phyloP scores from a whole-genome alignment of 1,140 invertebrate species.

The Aphidius ervi region DNA sequence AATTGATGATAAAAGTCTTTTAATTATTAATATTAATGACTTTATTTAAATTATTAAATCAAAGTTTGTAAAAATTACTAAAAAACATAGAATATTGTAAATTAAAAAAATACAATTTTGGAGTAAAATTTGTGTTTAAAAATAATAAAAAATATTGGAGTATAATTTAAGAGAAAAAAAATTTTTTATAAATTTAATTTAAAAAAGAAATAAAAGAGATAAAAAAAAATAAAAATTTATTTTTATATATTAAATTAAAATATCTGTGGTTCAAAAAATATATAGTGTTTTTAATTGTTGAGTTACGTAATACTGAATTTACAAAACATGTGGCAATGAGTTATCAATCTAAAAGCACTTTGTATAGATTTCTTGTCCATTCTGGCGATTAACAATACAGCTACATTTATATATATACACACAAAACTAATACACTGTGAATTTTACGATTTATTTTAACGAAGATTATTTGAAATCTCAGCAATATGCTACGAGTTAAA shows the following conservation, averaged over 20 bases:
- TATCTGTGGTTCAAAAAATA: conserved; percentile 4
- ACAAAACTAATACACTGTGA: not conserved
- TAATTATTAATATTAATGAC: too few relatives aligned
- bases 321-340: conserved; percentile 20
- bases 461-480: conserved; percentile 16
- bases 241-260: not conserved
- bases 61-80: too few relatives aligned
- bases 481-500: not conserved
- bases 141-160: too few relatives aligned
- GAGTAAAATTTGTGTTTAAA: too few relatives aligned
- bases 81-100: too few relatives aligned
- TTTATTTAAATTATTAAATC: too few relatives aligned
- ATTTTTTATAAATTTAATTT: too few relatives aligned
- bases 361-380: conserved; percentile 6
- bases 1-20: too few relatives aligned
- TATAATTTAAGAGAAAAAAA: too few relatives aligned
- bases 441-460: conserved; percentile 22
- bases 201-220: too few relatives aligned
- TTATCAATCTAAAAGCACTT: conserved; percentile 20
- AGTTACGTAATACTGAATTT: conserved; percentile 12
- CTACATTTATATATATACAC: not conserved
- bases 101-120: too few relatives aligned
- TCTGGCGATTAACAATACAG: conserved; percentile 9
- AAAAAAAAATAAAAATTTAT: too few relatives aligned
- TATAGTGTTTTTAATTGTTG: not conserved